phyloP scores from a whole-genome alignment of 1,140 invertebrate species.

The Trypoxylus dichotomus region DNA sequence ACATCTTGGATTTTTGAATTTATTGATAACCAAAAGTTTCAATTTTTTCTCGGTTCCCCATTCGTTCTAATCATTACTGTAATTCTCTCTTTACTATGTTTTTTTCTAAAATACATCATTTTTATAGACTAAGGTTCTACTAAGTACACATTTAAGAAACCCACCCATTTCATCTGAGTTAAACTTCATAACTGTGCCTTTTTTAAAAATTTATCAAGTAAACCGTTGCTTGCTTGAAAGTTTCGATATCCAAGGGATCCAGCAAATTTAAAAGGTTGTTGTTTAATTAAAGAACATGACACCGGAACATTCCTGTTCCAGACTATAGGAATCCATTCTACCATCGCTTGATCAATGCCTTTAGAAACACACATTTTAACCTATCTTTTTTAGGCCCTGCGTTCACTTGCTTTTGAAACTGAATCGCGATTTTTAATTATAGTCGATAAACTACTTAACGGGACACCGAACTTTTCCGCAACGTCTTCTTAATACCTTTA shows the following conservation, averaged over 20 bases:
- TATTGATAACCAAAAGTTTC: slow-evolving; percentile 28
- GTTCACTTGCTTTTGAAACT: no score
- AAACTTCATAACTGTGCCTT: slow-evolving; percentile 29
- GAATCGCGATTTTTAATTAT: not conserved
- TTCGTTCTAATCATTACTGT: slow-evolving; percentile 22
- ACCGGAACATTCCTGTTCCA: slow-evolving; percentile 8
- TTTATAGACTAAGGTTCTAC: no score
- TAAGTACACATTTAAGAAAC: not conserved
- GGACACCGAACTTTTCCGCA: slow-evolving; percentile 31
- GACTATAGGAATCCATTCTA: slow-evolving; percentile 11
- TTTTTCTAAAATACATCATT: slow-evolving; percentile 9
- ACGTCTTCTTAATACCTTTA: no score
- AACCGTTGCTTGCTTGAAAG: slow-evolving; percentile 32
- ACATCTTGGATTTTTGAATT: slow-evolving; percentile 29
- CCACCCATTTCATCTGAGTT: slow-evolving; percentile 17
- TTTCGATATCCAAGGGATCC: slow-evolving; percentile 29
- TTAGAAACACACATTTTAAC: slow-evolving; percentile 23
- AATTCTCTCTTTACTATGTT: no score
- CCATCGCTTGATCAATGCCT: not conserved
- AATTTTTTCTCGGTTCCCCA: slow-evolving; percentile 29
- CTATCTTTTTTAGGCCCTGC: no score
- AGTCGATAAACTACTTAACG: slow-evolving; percentile 15
- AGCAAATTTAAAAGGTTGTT: slow-evolving; percentile 32
- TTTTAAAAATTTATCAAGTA: slow-evolving; percentile 15
- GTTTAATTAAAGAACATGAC: slow-evolving; percentile 27